Conservation (phyloP, 1,140 invertebrate species). For the Caligus rogercresseyi region DNA sequence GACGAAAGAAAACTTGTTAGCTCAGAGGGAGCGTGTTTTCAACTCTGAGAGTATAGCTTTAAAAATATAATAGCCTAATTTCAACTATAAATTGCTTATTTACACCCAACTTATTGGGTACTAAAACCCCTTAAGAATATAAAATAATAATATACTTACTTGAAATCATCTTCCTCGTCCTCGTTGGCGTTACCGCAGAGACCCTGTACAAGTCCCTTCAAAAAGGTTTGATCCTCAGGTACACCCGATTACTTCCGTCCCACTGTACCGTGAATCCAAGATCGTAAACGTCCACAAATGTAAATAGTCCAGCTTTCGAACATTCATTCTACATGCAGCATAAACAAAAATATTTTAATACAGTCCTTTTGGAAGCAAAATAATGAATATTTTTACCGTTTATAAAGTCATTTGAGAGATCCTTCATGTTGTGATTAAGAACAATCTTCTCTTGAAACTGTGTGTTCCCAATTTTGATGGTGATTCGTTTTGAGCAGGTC, state of each 20-base stretch:
- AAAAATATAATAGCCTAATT: too few relatives aligned
- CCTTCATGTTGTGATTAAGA: constrained; percentile 33
- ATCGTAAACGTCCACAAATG: constrained; percentile 55
- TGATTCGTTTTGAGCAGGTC: constrained; percentile 65
- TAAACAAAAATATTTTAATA: too few relatives aligned
- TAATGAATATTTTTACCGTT: too few relatives aligned
- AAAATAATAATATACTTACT: background rate
- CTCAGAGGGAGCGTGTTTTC: too few relatives aligned
- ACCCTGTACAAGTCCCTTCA: constrained; percentile 45
- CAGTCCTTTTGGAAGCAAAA: too few relatives aligned
- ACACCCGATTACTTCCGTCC: constrained; percentile 64
- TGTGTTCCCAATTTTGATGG: constrained; percentile 38
- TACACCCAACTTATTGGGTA: too few relatives aligned
- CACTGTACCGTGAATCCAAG: constrained; percentile 61
- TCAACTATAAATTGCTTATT: too few relatives aligned
- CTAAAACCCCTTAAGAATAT: background rate
- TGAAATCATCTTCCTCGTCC: constrained; percentile 52
- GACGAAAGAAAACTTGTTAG: too few relatives aligned
- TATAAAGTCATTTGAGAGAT: constrained; percentile 2
- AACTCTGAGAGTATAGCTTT: too few relatives aligned
- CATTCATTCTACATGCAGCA: constrained; percentile 29
- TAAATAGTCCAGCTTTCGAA: constrained; percentile 47
- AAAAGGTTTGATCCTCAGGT: constrained; percentile 45
- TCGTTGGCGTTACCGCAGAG: constrained; percentile 79
- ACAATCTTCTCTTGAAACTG: constrained; percentile 41